Base-by-base conservation (phyloP, 2,797 vertebrate genomes). In the Lepus townsendii region DNA sequence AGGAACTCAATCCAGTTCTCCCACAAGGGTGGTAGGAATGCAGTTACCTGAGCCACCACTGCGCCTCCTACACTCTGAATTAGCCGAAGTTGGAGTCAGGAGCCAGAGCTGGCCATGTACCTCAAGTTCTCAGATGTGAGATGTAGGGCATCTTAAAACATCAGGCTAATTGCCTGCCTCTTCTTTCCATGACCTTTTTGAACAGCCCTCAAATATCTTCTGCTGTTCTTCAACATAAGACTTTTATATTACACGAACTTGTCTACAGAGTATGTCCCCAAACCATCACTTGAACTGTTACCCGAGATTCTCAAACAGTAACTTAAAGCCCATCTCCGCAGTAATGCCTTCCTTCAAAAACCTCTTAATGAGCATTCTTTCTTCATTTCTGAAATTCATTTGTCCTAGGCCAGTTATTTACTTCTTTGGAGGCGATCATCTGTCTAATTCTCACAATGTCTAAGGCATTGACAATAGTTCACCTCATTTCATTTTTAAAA, bases 401-500 rank as follows among this genome's bases (percentile, higher is more conserved):
- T 88, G 77, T 42, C 22, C 35, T 69, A n/a, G 1, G 26, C 20
- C 26, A 65, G 77, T 47, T 86, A 62, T 20, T 69, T 86, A 84
- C 17, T 76, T 76, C 27, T 87, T 73, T 32, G 73, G 35, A 86
- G 54, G 20, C 54, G 69, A 65, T 42, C 35, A 83, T 84, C 69
- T 84, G 87, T 91, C 3, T 76, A 94, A 93, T 86, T 87, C 42
- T 65, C 52, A 84, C 2, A 63, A 38, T 71, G 42, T 92, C 93
- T 91, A 89, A 2, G 47, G 83, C 63, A 75, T 93, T 94, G 10
- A 85, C 88, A 94, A 90, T 3, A 78, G 11, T 90, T 83, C 78
- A n/a, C 65, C 26, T 91, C 57, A 90, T 91, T 60, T 88, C 52
- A 88, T 27, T 75, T 94, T 86, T 95, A 38, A 73, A 95, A 94